Percentiles rank a stretch among this genome's conserved stretches.
These are phyloP conservation scores for Progne subis DNA, from an alignment of 2,113 vertebrate genomes.

Conservation along the genomic window DNA sequence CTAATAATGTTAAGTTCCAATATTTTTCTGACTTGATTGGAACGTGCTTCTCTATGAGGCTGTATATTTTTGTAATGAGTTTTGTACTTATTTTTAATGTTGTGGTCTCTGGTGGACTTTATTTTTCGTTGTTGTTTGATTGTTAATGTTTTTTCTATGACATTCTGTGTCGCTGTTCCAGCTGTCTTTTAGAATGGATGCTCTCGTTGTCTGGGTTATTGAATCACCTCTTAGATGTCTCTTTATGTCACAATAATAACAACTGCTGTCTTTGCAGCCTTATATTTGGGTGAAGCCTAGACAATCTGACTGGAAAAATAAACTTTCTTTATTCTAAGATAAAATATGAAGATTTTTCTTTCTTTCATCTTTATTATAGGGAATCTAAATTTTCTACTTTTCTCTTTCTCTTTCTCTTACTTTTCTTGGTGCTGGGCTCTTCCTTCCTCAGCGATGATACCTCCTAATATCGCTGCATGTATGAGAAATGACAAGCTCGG, in stretches of 20 bases:
- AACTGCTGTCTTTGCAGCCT: conserved; percentile 88
- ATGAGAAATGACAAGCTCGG: conserved; percentile 99
- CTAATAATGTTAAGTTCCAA: conserved; percentile 82
- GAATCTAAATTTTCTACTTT: conserved; percentile 90
- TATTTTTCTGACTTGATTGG: conserved; percentile 84
- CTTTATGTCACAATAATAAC: conserved; percentile 73
- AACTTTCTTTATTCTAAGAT: conserved; percentile 94
- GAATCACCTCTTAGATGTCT: conserved; percentile 78
- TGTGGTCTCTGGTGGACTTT: conserved; percentile 81
- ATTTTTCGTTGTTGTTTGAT: conserved; percentile 85
- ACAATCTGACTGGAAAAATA: conserved; percentile 96
- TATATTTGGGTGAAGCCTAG: conserved; percentile 91
- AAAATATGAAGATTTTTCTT: conserved; percentile 87
- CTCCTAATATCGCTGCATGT: conserved; percentile 98
- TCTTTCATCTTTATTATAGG: conserved; percentile 86
- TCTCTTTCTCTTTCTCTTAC: conserved; percentile 86
- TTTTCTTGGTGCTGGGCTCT: conserved; percentile 91
- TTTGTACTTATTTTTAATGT: conserved; percentile 89
- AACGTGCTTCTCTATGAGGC: conserved; percentile 91
- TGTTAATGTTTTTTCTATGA: conserved; percentile 85
- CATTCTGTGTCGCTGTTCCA: conserved; percentile 82
- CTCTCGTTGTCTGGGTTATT: conserved; percentile 80
- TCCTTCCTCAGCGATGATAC: conserved; percentile 97
- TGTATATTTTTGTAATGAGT: conserved; percentile 96
- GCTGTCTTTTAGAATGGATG: conserved; percentile 80